These are phyloP conservation scores for Drosophila paulistorum DNA, from an alignment of 1,140 invertebrate species.

Conservation along the genomic window DNA sequence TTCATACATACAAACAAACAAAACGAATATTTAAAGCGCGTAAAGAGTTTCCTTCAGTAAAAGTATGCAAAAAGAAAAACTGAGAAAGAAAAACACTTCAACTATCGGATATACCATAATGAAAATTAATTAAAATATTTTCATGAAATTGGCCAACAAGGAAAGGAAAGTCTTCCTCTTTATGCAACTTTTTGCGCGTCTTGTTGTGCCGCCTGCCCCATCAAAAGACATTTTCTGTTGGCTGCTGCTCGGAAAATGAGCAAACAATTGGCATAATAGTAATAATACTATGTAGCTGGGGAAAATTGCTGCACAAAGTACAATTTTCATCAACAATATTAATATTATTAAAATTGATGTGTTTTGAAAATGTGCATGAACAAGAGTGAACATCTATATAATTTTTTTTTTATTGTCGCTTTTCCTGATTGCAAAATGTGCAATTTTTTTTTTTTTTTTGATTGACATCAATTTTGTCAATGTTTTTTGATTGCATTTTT, in stretches of 20 bases:
- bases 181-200: slow-evolving; percentile 56
- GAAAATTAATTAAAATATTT: slow-evolving; percentile 49
- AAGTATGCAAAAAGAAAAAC: background rate
- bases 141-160: slow-evolving; percentile 33
- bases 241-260: slow-evolving; percentile 64
- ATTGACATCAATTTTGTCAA: background rate
- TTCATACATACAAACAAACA: slow-evolving; percentile 24
- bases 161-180: slow-evolving; percentile 11
- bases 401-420: background rate
- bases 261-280: slow-evolving; percentile 69
- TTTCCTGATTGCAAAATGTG: background rate
- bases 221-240: slow-evolving; percentile 58
- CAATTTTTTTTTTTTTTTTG: background rate
- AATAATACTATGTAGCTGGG: slow-evolving; percentile 8
- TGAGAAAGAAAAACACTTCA: background rate
- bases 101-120: slow-evolving; percentile 6
- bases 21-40: slow-evolving; percentile 34
- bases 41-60: slow-evolving; percentile 47
- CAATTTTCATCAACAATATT: slow-evolving; percentile 25
- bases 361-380: slow-evolving; percentile 25
- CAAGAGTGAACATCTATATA: background rate
- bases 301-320: slow-evolving; percentile 13
- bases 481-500: slow-evolving; percentile 6
- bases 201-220: slow-evolving; percentile 36
- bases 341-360: slow-evolving; percentile 31